Conservation (phyloP, 2,888 invertebrate species). For the Formica aserva region DNA sequence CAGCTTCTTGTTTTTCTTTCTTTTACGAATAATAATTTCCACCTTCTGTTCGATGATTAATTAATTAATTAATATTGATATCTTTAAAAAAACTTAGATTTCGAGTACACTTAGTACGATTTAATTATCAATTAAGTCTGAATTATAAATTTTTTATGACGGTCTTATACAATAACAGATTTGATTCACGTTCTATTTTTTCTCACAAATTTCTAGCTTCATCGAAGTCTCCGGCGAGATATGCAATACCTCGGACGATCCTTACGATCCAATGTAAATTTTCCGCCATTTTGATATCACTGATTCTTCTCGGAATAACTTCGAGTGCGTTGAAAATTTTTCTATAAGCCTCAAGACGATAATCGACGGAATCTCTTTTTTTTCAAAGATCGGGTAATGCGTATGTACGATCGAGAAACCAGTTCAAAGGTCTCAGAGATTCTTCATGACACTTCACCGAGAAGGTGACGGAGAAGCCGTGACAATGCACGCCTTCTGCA, state of each 20-base stretch:
- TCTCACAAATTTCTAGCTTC: slow-evolving; percentile 25
- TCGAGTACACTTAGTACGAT: not conserved
- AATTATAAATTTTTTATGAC: not conserved
- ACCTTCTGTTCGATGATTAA: not conserved
- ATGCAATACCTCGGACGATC: not conserved
- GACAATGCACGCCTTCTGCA: slow-evolving; percentile 64
- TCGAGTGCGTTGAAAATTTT: not conserved
- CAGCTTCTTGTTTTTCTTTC: not conserved
- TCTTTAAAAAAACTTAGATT: not conserved
- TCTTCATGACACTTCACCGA: not conserved
- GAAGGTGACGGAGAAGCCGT: slow-evolving; percentile 33
- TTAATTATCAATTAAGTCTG: not conserved
- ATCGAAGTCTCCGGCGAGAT: not conserved
- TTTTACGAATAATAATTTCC: not conserved
- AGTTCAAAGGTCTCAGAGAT: not conserved
- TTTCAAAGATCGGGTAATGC: not conserved
- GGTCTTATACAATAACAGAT: not conserved
- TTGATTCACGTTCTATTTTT: slow-evolving; percentile 13
- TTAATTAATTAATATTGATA: not conserved
- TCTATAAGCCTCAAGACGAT: not conserved
- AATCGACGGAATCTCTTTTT: not conserved
- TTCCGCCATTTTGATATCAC: slow-evolving; percentile 37
- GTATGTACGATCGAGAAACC: not conserved
- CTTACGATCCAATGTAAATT: not conserved
- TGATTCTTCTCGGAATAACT: not conserved